Base-by-base conservation (phyloP, 2,113 vertebrate genomes). In the Gymnogyps californianus region DNA sequence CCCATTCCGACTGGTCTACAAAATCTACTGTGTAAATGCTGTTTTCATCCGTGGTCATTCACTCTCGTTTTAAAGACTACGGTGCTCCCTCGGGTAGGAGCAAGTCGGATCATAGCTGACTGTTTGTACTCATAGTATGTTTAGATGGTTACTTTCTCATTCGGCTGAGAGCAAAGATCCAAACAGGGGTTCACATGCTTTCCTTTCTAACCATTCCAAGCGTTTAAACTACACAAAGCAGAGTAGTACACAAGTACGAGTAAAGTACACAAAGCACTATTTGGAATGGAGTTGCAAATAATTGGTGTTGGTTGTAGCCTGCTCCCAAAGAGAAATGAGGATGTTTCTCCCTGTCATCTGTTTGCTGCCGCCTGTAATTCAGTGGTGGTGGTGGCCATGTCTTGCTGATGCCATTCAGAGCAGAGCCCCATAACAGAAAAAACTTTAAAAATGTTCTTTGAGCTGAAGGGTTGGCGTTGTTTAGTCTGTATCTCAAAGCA, bases 401-500 rank as follows among this genome's bases (percentile, higher is more conserved):
- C 49, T 76, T 66, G 32, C 52, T 26, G 57, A 2, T 62, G 49
- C 49, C 4, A 0, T 49, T 86, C 83, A 49, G 54, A 80, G n/a
- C 55, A 90, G 71, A 89, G 24, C 34, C 16, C 51, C 7, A 1
- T 34, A 67, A 51, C 34, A 28, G 13, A 55, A 42, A 24, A 22
- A 66, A 20, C 71, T 49, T 57, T 3, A 14, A 58, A 46, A 87
- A 44, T 51, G 18, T 55, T 72, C 62, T 54, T 65, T 42, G 46
- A 46, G 58, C 55, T 77, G 49, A 12, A 65, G 61, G 26, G 19
- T 25, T n/a, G 59, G n/a, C 5, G 12, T 15, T 89, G 91, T 85
- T 96, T 67, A 89, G 78, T 93, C 78, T 95, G 29, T 38, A 24
- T 44, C 74, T 89, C 74, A 51, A 62, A 67, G 49, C 40, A 7